phyloP scores from a whole-genome alignment of 2,113 vertebrate species.

The Ursus arctos region DNA sequence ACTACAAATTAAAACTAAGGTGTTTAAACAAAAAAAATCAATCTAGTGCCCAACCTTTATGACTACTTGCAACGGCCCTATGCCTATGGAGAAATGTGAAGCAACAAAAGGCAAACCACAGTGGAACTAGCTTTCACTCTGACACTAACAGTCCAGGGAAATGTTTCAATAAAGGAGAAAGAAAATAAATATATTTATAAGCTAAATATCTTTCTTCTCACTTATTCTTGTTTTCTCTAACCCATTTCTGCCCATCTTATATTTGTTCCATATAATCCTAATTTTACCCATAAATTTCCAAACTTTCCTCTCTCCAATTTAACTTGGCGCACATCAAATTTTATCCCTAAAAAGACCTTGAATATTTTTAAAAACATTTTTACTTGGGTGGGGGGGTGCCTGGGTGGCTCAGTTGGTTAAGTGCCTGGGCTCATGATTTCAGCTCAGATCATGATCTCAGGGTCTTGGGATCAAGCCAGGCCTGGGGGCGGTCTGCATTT shows the following conservation, averaged over 20 bases:
- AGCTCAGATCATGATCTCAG: neutral
- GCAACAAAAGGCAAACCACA: neutral
- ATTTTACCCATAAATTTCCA: conserved; percentile 15
- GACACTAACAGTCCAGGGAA: neutral
- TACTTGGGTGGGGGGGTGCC: neutral
- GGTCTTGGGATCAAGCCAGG: neutral
- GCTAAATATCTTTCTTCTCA: neutral
- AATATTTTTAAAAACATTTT: neutral
- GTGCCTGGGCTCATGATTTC: neutral
- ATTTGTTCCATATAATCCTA: conserved; percentile 2
- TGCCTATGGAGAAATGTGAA: neutral
- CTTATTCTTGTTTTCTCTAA: neutral
- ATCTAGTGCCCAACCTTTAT: neutral
- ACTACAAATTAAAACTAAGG: conserved; percentile 13
- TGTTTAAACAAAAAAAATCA: conserved; percentile 20
- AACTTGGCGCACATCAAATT: conserved; percentile 25
- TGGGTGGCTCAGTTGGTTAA: neutral
- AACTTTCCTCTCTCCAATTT: neutral
- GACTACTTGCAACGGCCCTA: neutral
- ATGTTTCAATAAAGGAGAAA: neutral
- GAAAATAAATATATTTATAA: neutral
- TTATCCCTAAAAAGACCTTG: neutral
- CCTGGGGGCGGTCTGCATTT: neutral
- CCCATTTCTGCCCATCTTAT: neutral
- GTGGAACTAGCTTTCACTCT: neutral